Evolutionary conservation across 2,113 vertebrate genomes (phyloP).

Genomic region (Myanophis thanlyinensis): DNA sequence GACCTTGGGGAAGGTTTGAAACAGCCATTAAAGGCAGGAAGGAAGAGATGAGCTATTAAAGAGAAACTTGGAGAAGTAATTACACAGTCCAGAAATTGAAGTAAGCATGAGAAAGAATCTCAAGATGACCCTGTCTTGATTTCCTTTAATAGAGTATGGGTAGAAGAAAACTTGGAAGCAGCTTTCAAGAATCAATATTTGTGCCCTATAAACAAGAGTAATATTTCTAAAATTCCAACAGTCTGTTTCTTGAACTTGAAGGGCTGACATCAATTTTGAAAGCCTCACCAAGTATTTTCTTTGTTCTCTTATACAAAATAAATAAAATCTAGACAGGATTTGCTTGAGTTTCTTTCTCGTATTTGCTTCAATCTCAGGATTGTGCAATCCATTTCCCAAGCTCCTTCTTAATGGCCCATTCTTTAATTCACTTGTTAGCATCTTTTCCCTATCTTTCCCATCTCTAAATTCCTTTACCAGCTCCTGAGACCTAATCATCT

Average conservation of each 20-base stretch:
- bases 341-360: background rate
- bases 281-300: background rate
- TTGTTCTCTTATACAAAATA: background rate
- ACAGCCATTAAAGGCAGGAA: background rate
- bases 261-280: background rate
- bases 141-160: background rate
- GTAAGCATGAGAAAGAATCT: background rate
- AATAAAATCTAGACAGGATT: background rate
- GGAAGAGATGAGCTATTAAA: background rate
- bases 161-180: background rate
- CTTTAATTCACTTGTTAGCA: background rate
- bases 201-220: background rate
- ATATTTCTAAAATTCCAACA: background rate
- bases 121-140: background rate
- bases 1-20: background rate
- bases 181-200: background rate
- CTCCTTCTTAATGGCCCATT: background rate
- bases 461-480: background rate
- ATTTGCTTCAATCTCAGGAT: background rate
- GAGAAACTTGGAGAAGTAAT: background rate
- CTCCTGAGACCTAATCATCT: background rate
- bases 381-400: background rate
- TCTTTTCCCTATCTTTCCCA: background rate
- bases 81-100: background rate
- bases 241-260: background rate